A percentile compares a stretch with the other conserved stretches of the same genome.
These are phyloP conservation scores for Cordylochernes scorpioides DNA, from an alignment of 2,888 invertebrate genomes.

Conservation along the genomic window DNA sequence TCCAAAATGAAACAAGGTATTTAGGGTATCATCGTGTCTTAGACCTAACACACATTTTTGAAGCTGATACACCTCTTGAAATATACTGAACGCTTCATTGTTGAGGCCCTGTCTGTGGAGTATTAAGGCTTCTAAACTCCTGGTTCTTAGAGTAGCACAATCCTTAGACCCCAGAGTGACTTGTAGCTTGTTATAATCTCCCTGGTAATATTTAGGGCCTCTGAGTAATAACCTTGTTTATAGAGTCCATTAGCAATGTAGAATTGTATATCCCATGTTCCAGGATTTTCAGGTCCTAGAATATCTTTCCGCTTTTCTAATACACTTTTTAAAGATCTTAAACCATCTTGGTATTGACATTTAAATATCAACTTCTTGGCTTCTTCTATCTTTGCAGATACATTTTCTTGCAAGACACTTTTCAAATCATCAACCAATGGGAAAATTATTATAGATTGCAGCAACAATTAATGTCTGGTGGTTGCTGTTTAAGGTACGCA, in stretches of 20 bases:
- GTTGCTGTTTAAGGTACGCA: background rate
- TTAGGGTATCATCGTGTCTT: background rate
- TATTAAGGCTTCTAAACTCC: background rate
- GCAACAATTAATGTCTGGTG: background rate
- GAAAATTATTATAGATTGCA: conserved; percentile 3
- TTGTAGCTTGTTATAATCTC: background rate
- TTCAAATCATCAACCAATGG: background rate
- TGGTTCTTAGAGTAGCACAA: background rate
- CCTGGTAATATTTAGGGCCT: background rate
- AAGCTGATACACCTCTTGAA: conserved; percentile 1
- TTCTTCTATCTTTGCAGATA: background rate
- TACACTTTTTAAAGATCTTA: background rate
- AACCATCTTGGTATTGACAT: background rate
- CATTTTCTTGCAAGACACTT: conserved; percentile 1
- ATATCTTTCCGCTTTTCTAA: conserved; percentile 1
- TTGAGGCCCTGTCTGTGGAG: background rate
- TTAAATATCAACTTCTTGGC: background rate
- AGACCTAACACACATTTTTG: background rate
- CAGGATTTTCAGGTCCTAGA: conserved; percentile 1
- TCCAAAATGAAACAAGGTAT: background rate
- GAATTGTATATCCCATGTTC: background rate
- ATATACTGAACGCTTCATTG: background rate
- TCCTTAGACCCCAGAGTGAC: background rate
- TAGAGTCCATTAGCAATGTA: background rate
- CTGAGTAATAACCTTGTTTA: background rate